These are phyloP conservation scores for Orius insidiosus DNA, from an alignment of 1,140 invertebrate species.

Conservation along the genomic window DNA sequence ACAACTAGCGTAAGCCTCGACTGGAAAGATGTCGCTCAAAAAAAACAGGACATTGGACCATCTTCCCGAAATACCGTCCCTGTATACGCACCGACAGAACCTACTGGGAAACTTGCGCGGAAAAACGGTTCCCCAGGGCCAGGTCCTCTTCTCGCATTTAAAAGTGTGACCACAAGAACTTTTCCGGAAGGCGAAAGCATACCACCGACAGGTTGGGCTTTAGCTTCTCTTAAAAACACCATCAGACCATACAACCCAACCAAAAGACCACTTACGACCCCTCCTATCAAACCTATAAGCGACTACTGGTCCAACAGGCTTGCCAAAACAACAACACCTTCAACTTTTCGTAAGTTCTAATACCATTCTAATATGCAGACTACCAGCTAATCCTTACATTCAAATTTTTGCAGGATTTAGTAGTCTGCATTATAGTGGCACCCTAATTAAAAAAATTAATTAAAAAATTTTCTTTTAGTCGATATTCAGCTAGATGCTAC, in stretches of 20 bases:
- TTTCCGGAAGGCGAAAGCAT: neutral
- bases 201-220: conserved; percentile 1
- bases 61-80: conserved; percentile 4
- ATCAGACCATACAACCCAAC: neutral
- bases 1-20: neutral
- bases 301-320: conserved; percentile 5
- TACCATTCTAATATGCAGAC: neutral
- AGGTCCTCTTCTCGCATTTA: neutral
- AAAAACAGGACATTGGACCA: neutral
- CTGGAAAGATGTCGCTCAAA: neutral
- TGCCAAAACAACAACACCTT: neutral
- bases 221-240: conserved; percentile 4
- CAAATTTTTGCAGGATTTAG: neutral
- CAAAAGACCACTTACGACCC: neutral
- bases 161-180: neutral
- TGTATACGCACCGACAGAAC: neutral
- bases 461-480: neutral
- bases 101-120: neutral
- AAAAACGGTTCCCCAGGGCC: neutral
- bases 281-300: conserved; percentile 2
- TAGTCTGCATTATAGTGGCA: neutral
- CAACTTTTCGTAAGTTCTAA: too few species aligned
- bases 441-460: neutral
- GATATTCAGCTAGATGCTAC: too few species aligned
- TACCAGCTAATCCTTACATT: neutral